Conservation (phyloP, 1,140 invertebrate species). For the Manduca sexta region DNA sequence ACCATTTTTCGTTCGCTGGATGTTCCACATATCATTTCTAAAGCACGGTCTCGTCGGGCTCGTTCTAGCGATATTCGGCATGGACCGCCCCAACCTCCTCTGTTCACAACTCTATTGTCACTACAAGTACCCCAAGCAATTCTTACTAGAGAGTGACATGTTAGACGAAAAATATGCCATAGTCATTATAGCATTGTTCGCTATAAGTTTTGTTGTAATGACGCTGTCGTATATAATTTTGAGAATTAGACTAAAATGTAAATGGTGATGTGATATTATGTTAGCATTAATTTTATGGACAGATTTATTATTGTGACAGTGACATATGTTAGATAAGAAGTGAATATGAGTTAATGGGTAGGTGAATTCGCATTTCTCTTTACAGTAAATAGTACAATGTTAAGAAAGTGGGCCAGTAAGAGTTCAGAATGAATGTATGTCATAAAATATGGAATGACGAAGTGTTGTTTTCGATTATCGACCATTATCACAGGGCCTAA, state of each 20-base stretch:
- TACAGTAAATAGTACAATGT: too few relatives aligned
- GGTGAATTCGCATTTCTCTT: not conserved
- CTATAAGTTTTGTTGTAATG: conserved; percentile 77
- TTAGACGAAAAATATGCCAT: conserved; percentile 76
- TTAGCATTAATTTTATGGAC: too few relatives aligned
- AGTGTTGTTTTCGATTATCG: too few relatives aligned
- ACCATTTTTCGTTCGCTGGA: conserved; percentile 84
- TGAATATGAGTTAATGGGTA: not conserved
- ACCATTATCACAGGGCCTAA: too few relatives aligned
- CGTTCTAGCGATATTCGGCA: conserved; percentile 76
- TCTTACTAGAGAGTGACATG: conserved; percentile 84
- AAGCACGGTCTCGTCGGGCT: conserved; percentile 86
- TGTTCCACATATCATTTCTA: conserved; percentile 90
- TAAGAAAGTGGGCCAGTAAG: too few relatives aligned
- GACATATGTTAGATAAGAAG: not conserved
- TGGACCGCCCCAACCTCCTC: conserved; percentile 78
- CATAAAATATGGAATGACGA: too few relatives aligned
- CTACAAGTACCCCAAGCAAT: conserved; percentile 78
- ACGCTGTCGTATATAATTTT: conserved; percentile 79
- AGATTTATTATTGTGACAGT: too few relatives aligned
- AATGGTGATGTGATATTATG: conserved; percentile 34
- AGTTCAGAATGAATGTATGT: too few relatives aligned
- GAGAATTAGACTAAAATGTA: conserved; percentile 77
- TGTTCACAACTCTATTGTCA: conserved; percentile 82
- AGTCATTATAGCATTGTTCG: conserved; percentile 73